Conservation (phyloP, 1,140 invertebrate species). For the Drosophila lacertosa region DNA sequence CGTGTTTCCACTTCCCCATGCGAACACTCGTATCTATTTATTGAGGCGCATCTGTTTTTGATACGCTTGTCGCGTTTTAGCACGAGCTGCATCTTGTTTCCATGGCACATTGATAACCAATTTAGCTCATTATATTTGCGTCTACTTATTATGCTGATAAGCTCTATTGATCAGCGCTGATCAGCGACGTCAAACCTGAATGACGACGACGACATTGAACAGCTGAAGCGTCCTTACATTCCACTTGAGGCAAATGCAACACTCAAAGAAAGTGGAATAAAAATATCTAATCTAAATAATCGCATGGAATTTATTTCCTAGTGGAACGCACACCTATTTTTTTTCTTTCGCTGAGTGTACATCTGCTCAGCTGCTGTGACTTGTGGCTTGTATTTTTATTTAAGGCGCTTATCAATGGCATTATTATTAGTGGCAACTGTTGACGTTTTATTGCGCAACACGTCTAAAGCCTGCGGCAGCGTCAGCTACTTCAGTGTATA, state of each 20-base stretch:
- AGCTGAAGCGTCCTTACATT: slow-evolving; percentile 18
- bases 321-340: no score
- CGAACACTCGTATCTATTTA: slow-evolving; percentile 17
- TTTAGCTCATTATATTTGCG: slow-evolving; percentile 58
- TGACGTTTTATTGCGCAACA: slow-evolving; percentile 45
- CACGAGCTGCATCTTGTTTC: slow-evolving; percentile 29
- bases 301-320: no score
- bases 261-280: neutral
- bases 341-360: neutral
- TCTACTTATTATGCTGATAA: slow-evolving; percentile 36
- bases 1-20: slow-evolving; percentile 24
- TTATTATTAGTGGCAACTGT: slow-evolving; percentile 36
- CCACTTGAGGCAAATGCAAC: neutral
- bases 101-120: slow-evolving; percentile 39
- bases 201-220: slow-evolving; percentile 19
- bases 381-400: neutral
- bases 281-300: neutral
- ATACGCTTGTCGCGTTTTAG: slow-evolving; percentile 31
- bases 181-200: neutral
- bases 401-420: slow-evolving; percentile 38
- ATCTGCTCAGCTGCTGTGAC: slow-evolving; percentile 1
- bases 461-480: slow-evolving; percentile 18
- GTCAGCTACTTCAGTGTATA: slow-evolving; percentile 40
- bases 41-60: slow-evolving; percentile 40
- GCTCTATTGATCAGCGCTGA: slow-evolving; percentile 46